Percentiles rank a stretch among this genome's conserved stretches.
Conservation (phyloP, 2,888 invertebrate species). For the Sarcophaga carnaria region DNA sequence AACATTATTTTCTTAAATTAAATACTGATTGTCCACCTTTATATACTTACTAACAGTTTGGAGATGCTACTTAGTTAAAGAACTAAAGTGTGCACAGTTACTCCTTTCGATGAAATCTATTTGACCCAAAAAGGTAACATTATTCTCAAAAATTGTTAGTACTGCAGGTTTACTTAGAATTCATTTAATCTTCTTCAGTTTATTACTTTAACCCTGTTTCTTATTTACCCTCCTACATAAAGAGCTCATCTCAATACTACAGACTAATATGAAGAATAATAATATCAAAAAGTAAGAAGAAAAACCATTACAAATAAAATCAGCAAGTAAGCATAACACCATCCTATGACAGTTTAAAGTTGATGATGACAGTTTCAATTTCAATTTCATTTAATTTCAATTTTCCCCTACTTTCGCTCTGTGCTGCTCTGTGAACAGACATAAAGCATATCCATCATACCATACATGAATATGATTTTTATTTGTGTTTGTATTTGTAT, state of each 20-base stretch:
- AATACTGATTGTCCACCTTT: too few relatives aligned
- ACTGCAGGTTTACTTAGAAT: too few relatives aligned
- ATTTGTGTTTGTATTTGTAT: neutral
- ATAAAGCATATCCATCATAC: neutral
- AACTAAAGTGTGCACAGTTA: too few relatives aligned
- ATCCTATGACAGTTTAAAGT: conserved; percentile 30
- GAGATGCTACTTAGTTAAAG: too few relatives aligned
- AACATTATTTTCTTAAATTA: too few relatives aligned
- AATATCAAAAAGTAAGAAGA: conserved; percentile 21
- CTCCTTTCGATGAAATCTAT: too few relatives aligned
- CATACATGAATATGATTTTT: neutral
- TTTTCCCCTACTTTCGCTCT: conserved; percentile 1
- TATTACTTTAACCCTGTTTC: too few relatives aligned
- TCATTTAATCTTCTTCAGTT: too few relatives aligned
- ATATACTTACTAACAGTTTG: too few relatives aligned
- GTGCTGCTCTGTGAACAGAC: neutral
- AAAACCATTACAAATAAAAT: neutral
- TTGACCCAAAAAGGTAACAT: too few relatives aligned
- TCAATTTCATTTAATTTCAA: conserved; percentile 45
- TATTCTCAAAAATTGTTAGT: too few relatives aligned
- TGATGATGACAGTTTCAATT: conserved; percentile 67
- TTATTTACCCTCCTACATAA: neutral
- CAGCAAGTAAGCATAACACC: neutral
- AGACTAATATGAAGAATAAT: too few relatives aligned
- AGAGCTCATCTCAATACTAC: neutral